phyloP scores from a whole-genome alignment of 2,888 invertebrate species.

The Drosophila nigritarsus region DNA sequence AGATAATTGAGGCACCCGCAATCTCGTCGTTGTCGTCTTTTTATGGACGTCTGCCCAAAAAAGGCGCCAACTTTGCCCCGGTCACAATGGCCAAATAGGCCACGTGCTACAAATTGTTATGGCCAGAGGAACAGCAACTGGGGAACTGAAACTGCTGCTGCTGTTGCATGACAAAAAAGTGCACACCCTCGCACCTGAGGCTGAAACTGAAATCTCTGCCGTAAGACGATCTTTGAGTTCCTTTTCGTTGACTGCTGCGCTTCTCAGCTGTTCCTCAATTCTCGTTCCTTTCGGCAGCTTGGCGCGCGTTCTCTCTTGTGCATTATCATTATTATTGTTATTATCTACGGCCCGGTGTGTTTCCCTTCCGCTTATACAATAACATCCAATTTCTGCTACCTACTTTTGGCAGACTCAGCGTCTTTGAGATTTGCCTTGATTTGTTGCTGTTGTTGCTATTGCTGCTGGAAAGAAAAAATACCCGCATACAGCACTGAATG shows the following conservation, averaged over 20 bases:
- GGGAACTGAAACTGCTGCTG: conserved; percentile 33
- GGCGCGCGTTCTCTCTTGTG: conserved; percentile 65
- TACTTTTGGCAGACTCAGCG: conserved; percentile 52
- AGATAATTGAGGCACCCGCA: conserved; percentile 66
- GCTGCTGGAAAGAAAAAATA: conserved; percentile 45
- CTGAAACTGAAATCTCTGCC: conserved; percentile 67
- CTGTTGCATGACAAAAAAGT: conserved; percentile 58
- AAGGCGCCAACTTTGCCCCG: conserved; percentile 76
- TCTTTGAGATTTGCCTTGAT: conserved; percentile 62
- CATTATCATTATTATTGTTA: conserved; percentile 72
- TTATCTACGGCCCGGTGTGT: conserved; percentile 82
- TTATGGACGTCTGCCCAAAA: conserved; percentile 64
- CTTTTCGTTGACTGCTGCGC: conserved; percentile 26
- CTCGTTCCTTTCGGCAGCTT: conserved; percentile 32
- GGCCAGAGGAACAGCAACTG: conserved; percentile 13
- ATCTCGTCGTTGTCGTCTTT: conserved; percentile 36
- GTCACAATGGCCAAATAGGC: conserved; percentile 71
- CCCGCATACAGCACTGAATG: conserved; percentile 63
- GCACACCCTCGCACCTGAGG: conserved; percentile 81
- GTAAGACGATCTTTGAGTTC: conserved; percentile 59
- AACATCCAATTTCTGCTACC: conserved; percentile 79
- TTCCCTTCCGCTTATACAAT: conserved; percentile 77
- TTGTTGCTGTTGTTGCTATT: conserved; percentile 38
- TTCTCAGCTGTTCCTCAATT: conserved; percentile 44
- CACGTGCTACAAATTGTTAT: conserved; percentile 77